Evolutionary conservation across 2,113 vertebrate genomes (phyloP).

Genomic region (Ciconia boyciana): DNA sequence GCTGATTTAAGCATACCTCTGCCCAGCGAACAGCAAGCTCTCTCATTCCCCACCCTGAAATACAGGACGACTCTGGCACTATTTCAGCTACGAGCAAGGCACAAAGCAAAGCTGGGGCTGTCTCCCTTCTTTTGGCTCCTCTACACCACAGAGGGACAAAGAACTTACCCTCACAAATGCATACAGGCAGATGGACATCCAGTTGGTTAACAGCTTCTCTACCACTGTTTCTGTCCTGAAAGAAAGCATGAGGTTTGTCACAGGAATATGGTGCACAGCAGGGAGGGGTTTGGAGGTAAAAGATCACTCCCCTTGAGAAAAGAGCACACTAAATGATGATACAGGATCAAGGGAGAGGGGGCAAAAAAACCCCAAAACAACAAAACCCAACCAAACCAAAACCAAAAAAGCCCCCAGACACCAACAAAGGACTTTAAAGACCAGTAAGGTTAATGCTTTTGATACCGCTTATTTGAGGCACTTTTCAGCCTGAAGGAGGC

Average conservation of each 20-base stretch:
- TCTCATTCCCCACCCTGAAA: neutral
- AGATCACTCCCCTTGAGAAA: neutral
- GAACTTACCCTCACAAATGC: constrained; percentile 87
- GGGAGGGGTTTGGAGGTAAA: neutral
- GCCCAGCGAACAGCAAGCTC: neutral
- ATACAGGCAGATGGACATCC: constrained; percentile 99
- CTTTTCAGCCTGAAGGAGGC: neutral
- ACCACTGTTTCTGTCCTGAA: constrained; percentile 96
- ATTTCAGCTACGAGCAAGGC: neutral
- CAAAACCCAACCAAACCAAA: no score
- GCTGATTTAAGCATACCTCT: neutral
- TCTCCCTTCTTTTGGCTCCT: neutral
- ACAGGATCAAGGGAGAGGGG: neutral
- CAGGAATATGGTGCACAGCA: neutral
- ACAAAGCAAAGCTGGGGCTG: neutral
- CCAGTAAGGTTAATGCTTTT: neutral
- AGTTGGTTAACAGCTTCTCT: constrained; percentile 97
- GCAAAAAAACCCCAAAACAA: no score
- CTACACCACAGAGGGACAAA: neutral
- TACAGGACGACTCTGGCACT: neutral
- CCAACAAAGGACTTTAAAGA: neutral
- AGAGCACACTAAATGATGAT: neutral
- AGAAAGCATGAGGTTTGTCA: neutral
- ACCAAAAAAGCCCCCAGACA: no score
- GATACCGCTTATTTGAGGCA: neutral